Evolutionary conservation across 1,140 invertebrate genomes (phyloP).

Genomic region (Ceratoteleas bidentatus): DNA sequence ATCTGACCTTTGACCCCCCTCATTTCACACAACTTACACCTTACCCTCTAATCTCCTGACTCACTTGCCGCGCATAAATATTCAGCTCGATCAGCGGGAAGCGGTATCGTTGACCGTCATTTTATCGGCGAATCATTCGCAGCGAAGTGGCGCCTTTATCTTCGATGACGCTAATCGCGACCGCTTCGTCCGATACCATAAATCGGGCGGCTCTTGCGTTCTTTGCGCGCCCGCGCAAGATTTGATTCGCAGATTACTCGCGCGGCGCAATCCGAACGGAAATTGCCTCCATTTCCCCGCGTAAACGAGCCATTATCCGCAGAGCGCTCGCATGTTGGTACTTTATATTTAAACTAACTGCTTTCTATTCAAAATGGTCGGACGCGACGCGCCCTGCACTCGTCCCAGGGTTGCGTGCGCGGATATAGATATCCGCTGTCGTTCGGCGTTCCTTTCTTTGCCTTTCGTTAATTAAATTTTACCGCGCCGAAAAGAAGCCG

Average conservation of each 20-base stretch:
- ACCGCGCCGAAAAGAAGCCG: not conserved
- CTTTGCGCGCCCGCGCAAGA: conserved; percentile 54
- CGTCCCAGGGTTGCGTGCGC: conserved; percentile 8
- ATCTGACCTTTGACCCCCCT: no score
- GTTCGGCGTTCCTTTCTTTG: not conserved
- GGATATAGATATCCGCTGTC: conserved; percentile 22
- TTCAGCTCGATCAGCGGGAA: no score
- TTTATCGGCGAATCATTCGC: conserved; percentile 17
- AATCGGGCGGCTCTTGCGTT: conserved; percentile 30
- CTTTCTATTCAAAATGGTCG: conserved; percentile 61
- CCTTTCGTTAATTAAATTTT: conserved; percentile 4
- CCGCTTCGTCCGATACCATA: conserved; percentile 38
- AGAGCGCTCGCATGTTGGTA: conserved; percentile 57
- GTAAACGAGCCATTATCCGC: conserved; percentile 61
- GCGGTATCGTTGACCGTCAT: no score
- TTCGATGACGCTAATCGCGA: conserved; percentile 49
- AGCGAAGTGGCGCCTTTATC: conserved; percentile 55
- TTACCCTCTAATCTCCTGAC: no score
- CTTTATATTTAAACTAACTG: conserved; percentile 66
- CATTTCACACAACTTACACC: no score
- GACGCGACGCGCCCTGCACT: conserved; percentile 6
- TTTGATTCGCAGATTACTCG: conserved; percentile 59
- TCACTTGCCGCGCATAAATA: no score
- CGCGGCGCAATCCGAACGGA: conserved; percentile 59
- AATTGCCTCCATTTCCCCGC: conserved; percentile 61